A percentile compares a stretch with the other conserved stretches of the same genome.
phyloP scores from a whole-genome alignment of 1,140 invertebrate species.

The Drosophila jambulina region DNA sequence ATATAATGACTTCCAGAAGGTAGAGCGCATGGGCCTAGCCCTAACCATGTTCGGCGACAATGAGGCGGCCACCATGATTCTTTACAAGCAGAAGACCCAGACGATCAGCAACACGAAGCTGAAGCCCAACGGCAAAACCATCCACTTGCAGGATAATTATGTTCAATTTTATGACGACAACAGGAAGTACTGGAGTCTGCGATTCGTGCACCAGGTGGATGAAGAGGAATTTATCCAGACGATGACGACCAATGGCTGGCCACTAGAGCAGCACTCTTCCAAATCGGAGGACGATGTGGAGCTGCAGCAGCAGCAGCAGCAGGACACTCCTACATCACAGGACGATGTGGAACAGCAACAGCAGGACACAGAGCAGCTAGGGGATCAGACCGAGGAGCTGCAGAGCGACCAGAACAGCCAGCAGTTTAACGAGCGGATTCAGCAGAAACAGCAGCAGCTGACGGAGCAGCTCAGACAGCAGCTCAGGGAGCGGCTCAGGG shows the following conservation, averaged over 20 bases:
- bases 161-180: constrained; percentile 71
- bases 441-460: too few species aligned
- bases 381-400: neutral
- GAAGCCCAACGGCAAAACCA: neutral
- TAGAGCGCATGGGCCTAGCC: constrained; percentile 67
- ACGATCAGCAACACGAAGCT: constrained; percentile 30
- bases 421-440: rapidly evolving
- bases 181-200: constrained; percentile 64
- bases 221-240: constrained; percentile 41
- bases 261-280: constrained; percentile 2
- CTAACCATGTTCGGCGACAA: constrained; percentile 32
- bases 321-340: neutral
- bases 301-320: neutral
- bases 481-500: too few species aligned
- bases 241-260: constrained; percentile 3
- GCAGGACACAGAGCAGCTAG: neutral
- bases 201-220: constrained; percentile 46
- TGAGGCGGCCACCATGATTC: constrained; percentile 47
- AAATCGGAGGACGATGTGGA: neutral
- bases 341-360: neutral
- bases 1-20: constrained; percentile 34
- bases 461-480: neutral
- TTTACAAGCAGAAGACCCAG: constrained; percentile 56
- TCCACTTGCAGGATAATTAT: constrained; percentile 52
- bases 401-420: neutral